Base-by-base conservation (phyloP, 2,113 vertebrate genomes). In the Gasterosteus aculeatus region DNA sequence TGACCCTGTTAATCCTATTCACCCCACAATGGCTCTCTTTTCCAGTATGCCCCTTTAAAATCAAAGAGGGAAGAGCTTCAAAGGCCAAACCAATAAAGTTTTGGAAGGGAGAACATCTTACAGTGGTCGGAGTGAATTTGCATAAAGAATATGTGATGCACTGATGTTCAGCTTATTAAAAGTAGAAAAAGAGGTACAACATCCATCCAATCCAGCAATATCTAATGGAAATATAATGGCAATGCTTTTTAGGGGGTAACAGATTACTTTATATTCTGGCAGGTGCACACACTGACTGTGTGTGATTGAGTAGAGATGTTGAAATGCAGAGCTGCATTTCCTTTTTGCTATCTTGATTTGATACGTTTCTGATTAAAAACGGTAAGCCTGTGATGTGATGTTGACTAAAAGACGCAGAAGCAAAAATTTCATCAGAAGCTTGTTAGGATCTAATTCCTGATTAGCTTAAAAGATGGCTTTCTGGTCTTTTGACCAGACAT, bases 191-290 rank as follows among this genome's bases (percentile, higher is more conserved):
- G 65, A 58, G 64, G 44, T 38, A 64, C 58, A 72, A 58, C 57
- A 72, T 38, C n/a, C 72, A 14, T 72, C 59, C 15, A 56, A 80
- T 39, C 42, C 39, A 26, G 38, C 51, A 80, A 53, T 49, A 66
- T 59, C 15, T 69, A 72, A 75, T 19, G 59, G 22, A 11, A 67
- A 26, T 22, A 8, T 51, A 69, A 75, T 67, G 26, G n/a, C 46
- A 78, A 72, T 16, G 64, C 38, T 41, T 44, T 64, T 64, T 72
- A n/a, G 51, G 59, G 19, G 19, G 10, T 19, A 31, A 1, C 22
- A 44, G 7, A 39, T 72, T 80, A 31, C 72, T 85, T 85, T 60
- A 42, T 41, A 72, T 63, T 72, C 75, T 77, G 47, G 56, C 44
- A n/a, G 77, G 51, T 44, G n/a, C 59, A 39, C 41, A 65, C n/a